Percentiles rank a stretch among this genome's conserved stretches.
Conservation (phyloP, 2,797 vertebrate genomes). For the Danio aesculapii region DNA sequence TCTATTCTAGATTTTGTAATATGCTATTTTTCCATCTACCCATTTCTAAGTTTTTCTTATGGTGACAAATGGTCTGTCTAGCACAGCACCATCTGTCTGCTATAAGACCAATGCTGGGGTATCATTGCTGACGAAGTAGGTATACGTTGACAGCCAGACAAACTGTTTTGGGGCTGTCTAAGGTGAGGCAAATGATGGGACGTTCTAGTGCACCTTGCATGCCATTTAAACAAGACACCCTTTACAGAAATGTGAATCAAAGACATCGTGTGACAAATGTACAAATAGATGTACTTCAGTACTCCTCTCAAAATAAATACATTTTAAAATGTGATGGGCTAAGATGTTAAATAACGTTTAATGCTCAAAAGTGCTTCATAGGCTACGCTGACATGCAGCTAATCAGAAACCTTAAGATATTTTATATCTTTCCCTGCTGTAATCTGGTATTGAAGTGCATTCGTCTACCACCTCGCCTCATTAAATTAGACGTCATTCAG, state of each 20-base stretch:
- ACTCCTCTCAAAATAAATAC: conserved; percentile 2
- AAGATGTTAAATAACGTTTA: conserved; percentile 25
- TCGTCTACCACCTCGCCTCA: conserved; percentile 17
- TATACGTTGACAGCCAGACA: conserved; percentile 69
- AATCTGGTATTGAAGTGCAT: neutral
- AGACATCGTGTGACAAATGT: neutral
- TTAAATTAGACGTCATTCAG: conserved; percentile 36
- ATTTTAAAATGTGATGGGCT: neutral
- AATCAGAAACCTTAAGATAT: neutral
- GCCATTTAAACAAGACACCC: conserved; percentile 48
- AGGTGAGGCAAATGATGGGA: conserved; percentile 77
- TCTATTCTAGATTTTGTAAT: no score
- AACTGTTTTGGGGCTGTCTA: conserved; percentile 66
- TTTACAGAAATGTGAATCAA: neutral
- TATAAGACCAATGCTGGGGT: conserved; percentile 68
- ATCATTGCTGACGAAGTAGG: conserved; percentile 76
- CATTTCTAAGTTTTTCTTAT: neutral
- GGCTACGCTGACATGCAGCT: conserved; percentile 14
- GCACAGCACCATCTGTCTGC: conserved; percentile 71
- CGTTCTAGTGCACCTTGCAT: conserved; percentile 66
- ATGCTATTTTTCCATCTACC: neutral
- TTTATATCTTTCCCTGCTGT: conserved; percentile 8
- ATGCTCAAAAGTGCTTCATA: neutral
- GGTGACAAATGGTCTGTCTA: conserved; percentile 63
- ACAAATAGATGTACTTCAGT: neutral